Conservation (phyloP, 2,113 vertebrate species). For the Machaerirhynchus nigripectus region DNA sequence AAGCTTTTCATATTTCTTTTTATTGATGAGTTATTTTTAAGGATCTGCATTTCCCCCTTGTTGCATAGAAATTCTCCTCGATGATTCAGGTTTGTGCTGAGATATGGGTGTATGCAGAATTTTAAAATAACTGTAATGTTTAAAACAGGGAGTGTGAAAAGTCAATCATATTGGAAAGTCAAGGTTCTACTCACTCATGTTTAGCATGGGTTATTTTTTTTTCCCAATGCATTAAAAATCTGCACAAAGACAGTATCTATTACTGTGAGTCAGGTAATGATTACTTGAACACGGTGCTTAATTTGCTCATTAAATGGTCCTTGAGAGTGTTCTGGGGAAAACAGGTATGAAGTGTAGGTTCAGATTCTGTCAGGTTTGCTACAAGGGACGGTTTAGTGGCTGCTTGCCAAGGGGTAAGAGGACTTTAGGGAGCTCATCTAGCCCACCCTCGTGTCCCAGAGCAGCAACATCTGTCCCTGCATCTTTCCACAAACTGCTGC, state of each 20-base stretch:
- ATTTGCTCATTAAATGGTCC: conserved; percentile 31
- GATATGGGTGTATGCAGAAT: background rate
- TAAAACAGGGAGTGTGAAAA: background rate
- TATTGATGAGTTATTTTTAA: background rate
- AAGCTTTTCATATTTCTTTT: background rate
- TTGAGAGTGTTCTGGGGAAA: background rate
- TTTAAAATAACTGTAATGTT: background rate
- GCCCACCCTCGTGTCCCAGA: background rate
- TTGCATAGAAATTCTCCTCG: background rate
- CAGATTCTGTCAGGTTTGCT: background rate
- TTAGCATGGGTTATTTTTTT: background rate
- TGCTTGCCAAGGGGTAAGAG: background rate
- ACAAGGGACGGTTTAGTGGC: background rate
- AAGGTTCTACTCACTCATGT: background rate
- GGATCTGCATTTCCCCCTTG: background rate
- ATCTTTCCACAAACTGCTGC: background rate
- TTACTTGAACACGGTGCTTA: background rate
- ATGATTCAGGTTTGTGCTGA: background rate
- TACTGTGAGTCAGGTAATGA: background rate
- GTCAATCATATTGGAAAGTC: background rate
- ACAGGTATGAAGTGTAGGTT: background rate
- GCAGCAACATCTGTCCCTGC: background rate
- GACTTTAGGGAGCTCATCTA: background rate
- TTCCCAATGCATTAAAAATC: background rate
- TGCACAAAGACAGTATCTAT: background rate